Conservation (phyloP, 2,113 vertebrate genomes). For the Emydocephalus ijimae region DNA sequence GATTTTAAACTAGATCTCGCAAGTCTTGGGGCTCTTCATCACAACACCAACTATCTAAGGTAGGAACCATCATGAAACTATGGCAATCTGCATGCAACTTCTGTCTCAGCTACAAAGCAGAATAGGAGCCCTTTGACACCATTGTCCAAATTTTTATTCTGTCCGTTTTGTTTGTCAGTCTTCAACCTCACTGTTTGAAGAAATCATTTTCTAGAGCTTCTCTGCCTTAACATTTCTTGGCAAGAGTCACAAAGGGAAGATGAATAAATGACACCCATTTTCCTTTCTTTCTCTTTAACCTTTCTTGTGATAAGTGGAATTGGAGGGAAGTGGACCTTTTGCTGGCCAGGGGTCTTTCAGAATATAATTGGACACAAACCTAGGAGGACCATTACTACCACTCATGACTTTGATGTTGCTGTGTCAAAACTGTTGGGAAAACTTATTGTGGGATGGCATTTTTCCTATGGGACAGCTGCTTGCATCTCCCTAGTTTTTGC, state of each 20-base stretch:
- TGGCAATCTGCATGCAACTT: neutral
- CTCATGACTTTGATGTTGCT: neutral
- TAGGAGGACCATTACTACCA: neutral
- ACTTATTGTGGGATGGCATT: neutral
- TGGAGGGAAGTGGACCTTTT: neutral
- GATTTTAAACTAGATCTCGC: neutral
- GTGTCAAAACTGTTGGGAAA: neutral
- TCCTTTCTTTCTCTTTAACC: neutral
- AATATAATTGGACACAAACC: neutral
- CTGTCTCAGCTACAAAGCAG: neutral
- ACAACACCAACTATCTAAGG: neutral
- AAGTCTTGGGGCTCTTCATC: neutral
- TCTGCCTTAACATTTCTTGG: neutral
- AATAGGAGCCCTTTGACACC: neutral
- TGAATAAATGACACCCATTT: neutral
- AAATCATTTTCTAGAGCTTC: neutral
- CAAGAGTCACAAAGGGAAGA: neutral
- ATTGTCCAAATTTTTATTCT: neutral
- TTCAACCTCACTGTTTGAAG: neutral
- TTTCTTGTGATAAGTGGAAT: neutral
- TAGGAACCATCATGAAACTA: neutral
- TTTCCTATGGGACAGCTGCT: neutral
- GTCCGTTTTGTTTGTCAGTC: neutral
- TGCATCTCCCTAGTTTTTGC: accelerated
- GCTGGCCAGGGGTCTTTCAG: neutral